Conservation (phyloP, 2,113 vertebrate species). For the Rhabdornis inornatus region DNA sequence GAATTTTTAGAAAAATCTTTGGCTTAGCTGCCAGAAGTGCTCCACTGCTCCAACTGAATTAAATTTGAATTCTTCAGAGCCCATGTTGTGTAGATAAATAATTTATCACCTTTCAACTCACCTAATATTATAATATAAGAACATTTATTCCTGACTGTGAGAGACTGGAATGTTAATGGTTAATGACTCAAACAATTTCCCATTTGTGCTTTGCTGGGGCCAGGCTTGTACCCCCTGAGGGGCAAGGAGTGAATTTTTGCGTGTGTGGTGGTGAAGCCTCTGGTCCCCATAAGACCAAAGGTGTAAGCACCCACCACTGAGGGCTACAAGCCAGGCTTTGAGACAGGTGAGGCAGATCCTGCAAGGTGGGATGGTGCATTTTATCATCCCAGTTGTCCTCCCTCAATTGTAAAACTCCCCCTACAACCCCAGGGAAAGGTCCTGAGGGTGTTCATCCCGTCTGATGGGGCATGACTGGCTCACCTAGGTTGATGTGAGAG, state of each 20-base stretch:
- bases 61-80: neutral
- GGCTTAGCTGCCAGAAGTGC: neutral
- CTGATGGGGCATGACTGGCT: neutral
- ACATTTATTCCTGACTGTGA: neutral
- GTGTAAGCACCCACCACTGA: neutral
- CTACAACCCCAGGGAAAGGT: neutral
- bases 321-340: too few species aligned
- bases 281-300: neutral
- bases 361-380: neutral
- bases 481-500: accelerated
- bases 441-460: neutral
- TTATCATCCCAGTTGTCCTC: neutral
- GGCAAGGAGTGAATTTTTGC: neutral
- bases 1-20: neutral
- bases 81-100: neutral
- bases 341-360: neutral
- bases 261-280: neutral
- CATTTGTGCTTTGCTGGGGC: neutral
- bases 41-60: neutral
- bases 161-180: neutral
- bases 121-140: neutral
- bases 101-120: neutral
- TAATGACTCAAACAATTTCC: neutral
- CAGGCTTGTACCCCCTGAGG: neutral
- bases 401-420: neutral